Evolutionary conservation across 2,797 vertebrate genomes (phyloP).

Genomic region (Atherinosoma microstoma): DNA sequence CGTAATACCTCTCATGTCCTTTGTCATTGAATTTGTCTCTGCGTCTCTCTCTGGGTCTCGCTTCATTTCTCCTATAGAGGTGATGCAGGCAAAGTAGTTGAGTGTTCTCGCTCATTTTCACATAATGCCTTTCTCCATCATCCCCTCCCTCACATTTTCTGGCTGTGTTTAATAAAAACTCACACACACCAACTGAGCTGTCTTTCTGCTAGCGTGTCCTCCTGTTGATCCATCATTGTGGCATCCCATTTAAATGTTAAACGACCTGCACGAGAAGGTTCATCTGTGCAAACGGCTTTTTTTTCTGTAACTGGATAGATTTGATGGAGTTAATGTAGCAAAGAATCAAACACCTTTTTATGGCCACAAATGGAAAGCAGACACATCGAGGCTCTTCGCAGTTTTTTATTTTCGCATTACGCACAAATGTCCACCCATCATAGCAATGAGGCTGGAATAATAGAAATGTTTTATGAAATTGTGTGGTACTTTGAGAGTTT

Average conservation of each 20-base stretch:
- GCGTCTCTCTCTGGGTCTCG: conserved; percentile 3
- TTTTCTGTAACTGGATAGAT: conserved; percentile 43
- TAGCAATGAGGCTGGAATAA: conserved; percentile 37
- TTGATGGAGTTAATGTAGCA: conserved; percentile 54
- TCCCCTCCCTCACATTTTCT: conserved; percentile 24
- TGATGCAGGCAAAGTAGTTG: conserved; percentile 23
- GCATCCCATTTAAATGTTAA: conserved; percentile 69
- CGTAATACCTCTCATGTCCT: conserved; percentile 13
- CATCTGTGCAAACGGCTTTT: conserved; percentile 52
- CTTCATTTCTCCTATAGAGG: conserved; percentile 29
- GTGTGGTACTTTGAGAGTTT: conserved; percentile 6
- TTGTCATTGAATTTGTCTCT: background rate
- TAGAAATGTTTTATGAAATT: conserved; percentile 40
- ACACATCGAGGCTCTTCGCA: conserved; percentile 11
- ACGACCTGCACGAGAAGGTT: conserved; percentile 50
- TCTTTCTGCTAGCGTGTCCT: conserved; percentile 53
- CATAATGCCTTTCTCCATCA: conserved; percentile 43
- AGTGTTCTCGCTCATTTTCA: conserved; percentile 39
- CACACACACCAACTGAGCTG: conserved; percentile 28
- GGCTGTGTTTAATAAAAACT: conserved; percentile 50
- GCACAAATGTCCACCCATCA: conserved; percentile 33
- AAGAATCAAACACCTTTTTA: conserved; percentile 43
- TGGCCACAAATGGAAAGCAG: conserved; percentile 9
- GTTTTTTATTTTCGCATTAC: conserved; percentile 29
- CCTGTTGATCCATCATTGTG: conserved; percentile 63